Evolutionary conservation across 2,113 vertebrate species (phyloP), one percentile per base, ranked within the genome.

Genomic region (Pituophis catenifer): DNA sequence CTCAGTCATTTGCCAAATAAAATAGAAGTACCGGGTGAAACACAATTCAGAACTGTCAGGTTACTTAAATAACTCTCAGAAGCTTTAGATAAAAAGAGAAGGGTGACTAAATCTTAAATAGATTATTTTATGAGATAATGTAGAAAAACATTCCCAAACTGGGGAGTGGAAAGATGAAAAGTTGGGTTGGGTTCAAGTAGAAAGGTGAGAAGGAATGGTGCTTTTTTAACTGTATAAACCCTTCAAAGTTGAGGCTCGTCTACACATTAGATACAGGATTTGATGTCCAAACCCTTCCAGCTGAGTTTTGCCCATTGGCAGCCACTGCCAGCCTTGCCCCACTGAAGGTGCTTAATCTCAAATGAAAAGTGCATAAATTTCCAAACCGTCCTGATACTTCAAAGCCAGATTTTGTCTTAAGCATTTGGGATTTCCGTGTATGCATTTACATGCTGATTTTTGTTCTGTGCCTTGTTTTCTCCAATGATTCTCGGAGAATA

Each of bases 21-120:
- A 96, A 97, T 94, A 88, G 92, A 97, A 95, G 96, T 94, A 95
- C 92, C 95, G 94, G 94, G 96, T 52, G 55, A 97, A 97, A 94
- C 95, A 96, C 95, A 96, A 94, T 95, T 70, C 38, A 29, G 38
- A 96, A 94, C 95, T 93, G 50, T 93, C 92, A 88, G 55, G 88
- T 87, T 94, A 70, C 89, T 95, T 89, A 93, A 65, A 33, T 92
- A 88, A 96, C 81, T 2, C 94, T 70, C 93, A 93, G 88, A 94
- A 59, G 88, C 48, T 96, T 88, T 94, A 90, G 93, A 94, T 86
- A 93, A 55, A 85, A 86, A 44, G 90, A 26, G 15, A 65, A 7
- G 38, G 53, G 24, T 93, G 23, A 8, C 0, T 0, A 92, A 54
- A 85, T 87, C 91, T 94, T 92, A 33, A 0, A 54, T 75, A 29